phyloP scores from a whole-genome alignment of 2,888 invertebrate species.

The Cantharis rufa region DNA sequence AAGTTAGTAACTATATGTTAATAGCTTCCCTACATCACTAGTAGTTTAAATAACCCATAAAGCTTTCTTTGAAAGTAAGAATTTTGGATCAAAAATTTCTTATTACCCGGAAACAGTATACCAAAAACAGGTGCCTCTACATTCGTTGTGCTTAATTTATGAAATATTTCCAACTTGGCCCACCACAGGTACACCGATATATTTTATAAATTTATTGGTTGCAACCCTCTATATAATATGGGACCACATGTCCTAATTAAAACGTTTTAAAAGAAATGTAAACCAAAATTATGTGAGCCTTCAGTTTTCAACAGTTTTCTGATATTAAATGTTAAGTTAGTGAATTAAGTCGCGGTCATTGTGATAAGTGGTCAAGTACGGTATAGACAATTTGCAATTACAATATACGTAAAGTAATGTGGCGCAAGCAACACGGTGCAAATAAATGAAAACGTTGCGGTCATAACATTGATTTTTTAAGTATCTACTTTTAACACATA shows the following conservation, averaged over 20 bases:
- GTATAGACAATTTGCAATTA: neutral
- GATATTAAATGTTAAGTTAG: neutral
- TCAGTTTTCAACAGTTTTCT: neutral
- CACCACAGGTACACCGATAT: neutral
- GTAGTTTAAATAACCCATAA: too few species aligned
- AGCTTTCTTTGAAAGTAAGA: neutral
- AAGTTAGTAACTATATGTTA: too few species aligned
- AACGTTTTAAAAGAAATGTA: neutral
- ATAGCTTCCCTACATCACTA: too few species aligned
- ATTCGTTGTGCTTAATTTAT: neutral
- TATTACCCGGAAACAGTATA: neutral
- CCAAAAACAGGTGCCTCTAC: neutral
- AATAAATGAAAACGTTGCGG: neutral
- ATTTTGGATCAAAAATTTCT: neutral
- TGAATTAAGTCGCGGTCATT: neutral
- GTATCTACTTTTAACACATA: neutral
- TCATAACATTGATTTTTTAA: neutral
- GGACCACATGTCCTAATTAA: neutral
- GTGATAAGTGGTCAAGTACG: neutral
- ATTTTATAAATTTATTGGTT: neutral
- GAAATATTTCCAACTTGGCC: neutral
- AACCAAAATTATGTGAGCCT: neutral
- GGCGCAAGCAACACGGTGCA: neutral
- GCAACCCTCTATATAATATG: neutral
- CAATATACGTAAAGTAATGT: neutral